phyloP scores from a whole-genome alignment of 2,888 invertebrate species.

The Steinernema scapterisci region DNA sequence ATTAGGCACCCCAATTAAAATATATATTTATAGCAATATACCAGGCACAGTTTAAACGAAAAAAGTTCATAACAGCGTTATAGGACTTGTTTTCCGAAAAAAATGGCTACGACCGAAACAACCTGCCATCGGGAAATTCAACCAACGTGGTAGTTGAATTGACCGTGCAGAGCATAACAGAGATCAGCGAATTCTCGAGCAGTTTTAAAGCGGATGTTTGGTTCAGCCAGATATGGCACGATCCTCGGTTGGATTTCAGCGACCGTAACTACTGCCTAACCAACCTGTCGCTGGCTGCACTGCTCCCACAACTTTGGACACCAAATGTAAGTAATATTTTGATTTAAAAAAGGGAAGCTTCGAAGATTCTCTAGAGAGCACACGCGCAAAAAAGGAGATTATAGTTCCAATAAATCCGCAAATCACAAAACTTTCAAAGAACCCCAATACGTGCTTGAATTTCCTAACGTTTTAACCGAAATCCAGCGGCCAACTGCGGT shows the following conservation, averaged over 20 bases:
- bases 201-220: conserved; percentile 67
- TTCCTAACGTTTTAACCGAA: too few species aligned
- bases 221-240: conserved; percentile 67
- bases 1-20: too few species aligned
- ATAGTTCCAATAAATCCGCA: too few species aligned
- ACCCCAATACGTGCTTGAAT: too few species aligned
- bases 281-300: conserved; percentile 64
- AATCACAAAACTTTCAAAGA: too few species aligned
- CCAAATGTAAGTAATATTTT: conserved; percentile 54
- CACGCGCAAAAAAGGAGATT: too few species aligned
- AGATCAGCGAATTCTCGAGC: conserved; percentile 63
- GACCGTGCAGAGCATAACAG: conserved; percentile 66
- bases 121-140: conserved; percentile 61
- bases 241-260: conserved; percentile 63
- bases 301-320: conserved; percentile 65
- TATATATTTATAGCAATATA: too few species aligned
- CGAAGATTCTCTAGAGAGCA: too few species aligned
- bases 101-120: conserved; percentile 65
- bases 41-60: conserved; percentile 34
- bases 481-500: too few species aligned
- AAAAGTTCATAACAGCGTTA: neutral
- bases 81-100: conserved; percentile 61
- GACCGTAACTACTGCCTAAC: conserved; percentile 60
- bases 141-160: conserved; percentile 65
- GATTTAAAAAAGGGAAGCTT: neutral